These are phyloP conservation scores for Ellobium chinense DNA, from an alignment of 2,888 invertebrate genomes.

Conservation along the genomic window DNA sequence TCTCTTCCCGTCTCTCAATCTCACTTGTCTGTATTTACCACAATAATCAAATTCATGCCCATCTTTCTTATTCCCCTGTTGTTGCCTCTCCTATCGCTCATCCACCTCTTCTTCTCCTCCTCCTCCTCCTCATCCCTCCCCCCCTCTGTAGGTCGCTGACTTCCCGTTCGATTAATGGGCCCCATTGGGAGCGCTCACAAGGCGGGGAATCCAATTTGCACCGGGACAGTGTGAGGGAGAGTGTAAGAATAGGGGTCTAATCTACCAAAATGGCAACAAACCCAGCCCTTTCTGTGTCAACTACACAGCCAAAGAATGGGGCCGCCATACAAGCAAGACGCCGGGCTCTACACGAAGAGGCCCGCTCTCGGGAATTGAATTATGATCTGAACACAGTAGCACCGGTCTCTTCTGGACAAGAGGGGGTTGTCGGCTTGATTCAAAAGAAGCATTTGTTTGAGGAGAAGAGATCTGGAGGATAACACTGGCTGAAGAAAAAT, in stretches of 20 bases:
- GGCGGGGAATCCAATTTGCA: background rate
- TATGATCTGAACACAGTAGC: background rate
- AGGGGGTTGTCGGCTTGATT: too few species aligned
- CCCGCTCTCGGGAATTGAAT: background rate
- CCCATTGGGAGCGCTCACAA: background rate
- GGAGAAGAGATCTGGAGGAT: too few species aligned
- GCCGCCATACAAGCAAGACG: background rate
- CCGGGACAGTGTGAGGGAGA: constrained; percentile 7
- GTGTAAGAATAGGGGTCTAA: constrained; percentile 6
- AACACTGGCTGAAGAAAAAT: too few species aligned
- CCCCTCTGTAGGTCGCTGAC: too few species aligned
- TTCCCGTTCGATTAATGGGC: background rate
- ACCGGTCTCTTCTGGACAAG: too few species aligned
- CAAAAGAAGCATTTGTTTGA: too few species aligned
- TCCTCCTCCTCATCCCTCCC: background rate
- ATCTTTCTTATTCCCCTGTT: too few species aligned
- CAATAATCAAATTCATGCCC: too few species aligned
- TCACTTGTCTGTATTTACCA: too few species aligned
- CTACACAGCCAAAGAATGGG: background rate
- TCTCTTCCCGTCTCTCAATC: too few species aligned
- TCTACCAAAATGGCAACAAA: constrained; percentile 13
- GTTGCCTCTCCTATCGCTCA: background rate
- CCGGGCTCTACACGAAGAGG: background rate
- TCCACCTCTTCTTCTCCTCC: background rate
- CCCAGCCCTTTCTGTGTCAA: background rate